Conservation (phyloP, 2,113 vertebrate species). For the Gobius niger region DNA sequence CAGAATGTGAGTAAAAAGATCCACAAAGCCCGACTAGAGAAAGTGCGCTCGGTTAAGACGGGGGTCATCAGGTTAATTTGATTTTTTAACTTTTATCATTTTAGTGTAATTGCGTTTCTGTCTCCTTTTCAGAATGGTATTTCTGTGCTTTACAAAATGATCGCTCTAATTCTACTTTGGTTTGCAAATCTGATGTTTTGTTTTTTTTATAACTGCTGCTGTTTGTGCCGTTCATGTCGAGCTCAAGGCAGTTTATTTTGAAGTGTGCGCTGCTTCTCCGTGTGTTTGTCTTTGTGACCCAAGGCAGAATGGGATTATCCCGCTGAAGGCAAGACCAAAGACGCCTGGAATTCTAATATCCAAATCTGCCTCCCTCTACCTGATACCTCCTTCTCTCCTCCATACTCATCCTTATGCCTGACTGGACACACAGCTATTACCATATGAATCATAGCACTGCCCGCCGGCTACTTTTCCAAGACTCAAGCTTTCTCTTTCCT, state of each 20-base stretch:
- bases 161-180: conserved; percentile 52
- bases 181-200: conserved; percentile 62
- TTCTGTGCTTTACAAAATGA: conserved; percentile 45
- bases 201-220: conserved; percentile 39
- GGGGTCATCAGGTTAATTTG: background rate
- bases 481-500: conserved; percentile 24
- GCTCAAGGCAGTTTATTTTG: conserved; percentile 65
- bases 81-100: background rate
- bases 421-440: conserved; percentile 52
- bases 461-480: conserved; percentile 38
- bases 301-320: conserved; percentile 69
- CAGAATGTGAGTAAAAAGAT: too few species aligned
- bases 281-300: conserved; percentile 53
- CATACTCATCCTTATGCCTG: conserved; percentile 54
- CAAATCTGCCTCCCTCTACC: conserved; percentile 60
- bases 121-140: conserved; percentile 58
- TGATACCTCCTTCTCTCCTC: conserved; percentile 48
- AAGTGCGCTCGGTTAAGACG: too few species aligned
- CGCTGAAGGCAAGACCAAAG: conserved; percentile 54
- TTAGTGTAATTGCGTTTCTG: conserved; percentile 37
- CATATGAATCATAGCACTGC: conserved; percentile 49
- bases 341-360: conserved; percentile 68
- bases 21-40: too few species aligned
- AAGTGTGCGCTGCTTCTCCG: conserved; percentile 55
- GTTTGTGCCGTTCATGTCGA: conserved; percentile 55